Evolutionary conservation across 2,888 invertebrate species (phyloP), one percentile per base, ranked within the genome.

Genomic region (Poecilobothrus nobilitatus): DNA sequence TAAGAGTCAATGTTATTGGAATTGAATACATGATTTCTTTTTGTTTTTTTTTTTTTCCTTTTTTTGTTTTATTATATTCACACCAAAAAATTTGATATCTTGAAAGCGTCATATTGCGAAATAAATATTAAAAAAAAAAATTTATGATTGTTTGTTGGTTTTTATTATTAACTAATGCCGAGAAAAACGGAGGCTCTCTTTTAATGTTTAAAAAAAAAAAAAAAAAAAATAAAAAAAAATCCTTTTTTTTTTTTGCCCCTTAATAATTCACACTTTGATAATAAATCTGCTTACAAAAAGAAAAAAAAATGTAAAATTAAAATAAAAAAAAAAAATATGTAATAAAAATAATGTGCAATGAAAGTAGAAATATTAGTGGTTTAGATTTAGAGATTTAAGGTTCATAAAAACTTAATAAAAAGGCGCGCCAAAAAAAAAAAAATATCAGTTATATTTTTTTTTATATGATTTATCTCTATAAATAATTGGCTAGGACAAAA

Each of bases 181-280:
- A 10, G 37, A 12, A 10, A 10, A 12, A 10, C 12, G 37, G 37
- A 10, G 8, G 37, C 37, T 53, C 6, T 53, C 18, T 53, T 18
- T 15, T 53, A 6, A 18, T 53, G 15, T 53, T 15, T 15, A 53
- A 53, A 18, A 18, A 6, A 53, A 53, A 53, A 18, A 53, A 18
- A 53, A 12, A 6, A 37, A 3, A 8, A 37, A 12, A 37, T 37
- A 10, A 10, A 8, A 37, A 10, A 8, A 37, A 37, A 37, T 10
- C 8, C 8, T 10, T 10, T 10, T 37, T 34, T 5, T 34, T 37
- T 37, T 37, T 37, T 53, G 53, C 15, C 53, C 6, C 18, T 53
- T 53, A 12, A 53, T 53, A 53, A 53, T 53, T 53, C 53, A 53
- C 53, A 53, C 53, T 53, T n/a, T 53, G 53, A 15, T 53, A 53